Base-by-base conservation (phyloP, 2,797 vertebrate genomes). In the Anabas testudineus region DNA sequence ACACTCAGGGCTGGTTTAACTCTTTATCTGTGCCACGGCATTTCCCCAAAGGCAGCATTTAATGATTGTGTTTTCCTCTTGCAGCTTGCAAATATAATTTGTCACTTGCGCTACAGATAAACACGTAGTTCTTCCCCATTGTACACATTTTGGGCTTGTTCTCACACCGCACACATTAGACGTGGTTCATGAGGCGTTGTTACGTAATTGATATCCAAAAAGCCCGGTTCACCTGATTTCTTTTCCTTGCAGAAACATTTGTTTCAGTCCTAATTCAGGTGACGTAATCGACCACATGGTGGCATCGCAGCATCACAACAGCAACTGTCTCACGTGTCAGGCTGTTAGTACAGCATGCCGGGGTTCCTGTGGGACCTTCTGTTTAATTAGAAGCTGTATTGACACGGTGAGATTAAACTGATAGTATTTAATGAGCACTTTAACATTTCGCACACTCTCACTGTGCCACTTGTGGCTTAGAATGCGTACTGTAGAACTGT, bases 391-490 rank as follows among this genome's bases (percentile, higher is more conserved):
- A 70, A 19, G 52, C 71, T 59, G 56, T 76, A 83, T 78, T 72
- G 76, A 88, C 82, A 55, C 9, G 30, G 63, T 24, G 71, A 79
- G 70, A 80, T 90, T 60, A 83, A 71, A 55, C 59, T 77, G 63
- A 76, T 78, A 48, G 80, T 75, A 56, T 80, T 87, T 85, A 85
- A 86, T 81, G 76, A 88, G 74, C 56, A 62, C 76, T 76, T 68
- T 83, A 83, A 80, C 83, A 82, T 88, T 87, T 88, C 2, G 15
- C 63, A 42, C 28, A 34, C 54, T 78, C 51, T 68, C 30, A 9
- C 24, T 62, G 55, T 56, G 51, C 65, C 47, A 51, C 53, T 76
- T 49, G 28, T 18, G 45, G 15, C 51, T 45, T 13, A 39, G 4
- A 43, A 28, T 43, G n/a, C 63, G 16, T 5, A 66, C 45, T 1